phyloP scores from a whole-genome alignment of 2,113 vertebrate genomes.

The Megalops atlanticus region DNA sequence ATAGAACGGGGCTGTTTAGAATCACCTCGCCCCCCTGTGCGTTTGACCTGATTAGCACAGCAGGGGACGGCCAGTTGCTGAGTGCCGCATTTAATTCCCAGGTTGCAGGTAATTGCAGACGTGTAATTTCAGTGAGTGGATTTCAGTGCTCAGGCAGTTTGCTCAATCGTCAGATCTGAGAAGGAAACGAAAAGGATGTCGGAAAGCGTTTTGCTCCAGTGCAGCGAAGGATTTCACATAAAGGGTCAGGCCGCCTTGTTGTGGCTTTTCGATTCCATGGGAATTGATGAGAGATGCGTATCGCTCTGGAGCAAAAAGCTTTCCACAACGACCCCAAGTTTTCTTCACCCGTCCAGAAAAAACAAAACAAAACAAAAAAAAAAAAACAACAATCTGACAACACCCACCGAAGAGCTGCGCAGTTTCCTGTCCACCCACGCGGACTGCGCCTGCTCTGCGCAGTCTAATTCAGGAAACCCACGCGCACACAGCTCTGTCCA shows the following conservation, averaged over 20 bases:
- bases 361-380: not conserved
- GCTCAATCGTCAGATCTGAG: not conserved
- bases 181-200: too few species aligned
- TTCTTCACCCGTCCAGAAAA: not conserved
- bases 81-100: not conserved
- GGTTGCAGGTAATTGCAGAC: not conserved
- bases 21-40: conserved; percentile 15
- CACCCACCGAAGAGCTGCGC: not conserved
- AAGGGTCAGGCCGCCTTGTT: not conserved
- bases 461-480: too few species aligned
- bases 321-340: not conserved
- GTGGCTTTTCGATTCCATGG: not conserved
- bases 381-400: not conserved
- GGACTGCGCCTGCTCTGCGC: not conserved
- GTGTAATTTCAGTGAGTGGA: too few species aligned
- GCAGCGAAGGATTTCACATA: not conserved
- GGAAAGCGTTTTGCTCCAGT: not conserved
- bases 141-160: not conserved
- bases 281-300: not conserved
- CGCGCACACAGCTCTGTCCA: conserved; percentile 55
- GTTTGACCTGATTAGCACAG: not conserved
- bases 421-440: not conserved
- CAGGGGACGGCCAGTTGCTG: not conserved
- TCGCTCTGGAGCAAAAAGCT: not conserved
- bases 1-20: conserved; percentile 29